Conservation (phyloP, 1,140 invertebrate genomes). For the Drosophila lini region DNA sequence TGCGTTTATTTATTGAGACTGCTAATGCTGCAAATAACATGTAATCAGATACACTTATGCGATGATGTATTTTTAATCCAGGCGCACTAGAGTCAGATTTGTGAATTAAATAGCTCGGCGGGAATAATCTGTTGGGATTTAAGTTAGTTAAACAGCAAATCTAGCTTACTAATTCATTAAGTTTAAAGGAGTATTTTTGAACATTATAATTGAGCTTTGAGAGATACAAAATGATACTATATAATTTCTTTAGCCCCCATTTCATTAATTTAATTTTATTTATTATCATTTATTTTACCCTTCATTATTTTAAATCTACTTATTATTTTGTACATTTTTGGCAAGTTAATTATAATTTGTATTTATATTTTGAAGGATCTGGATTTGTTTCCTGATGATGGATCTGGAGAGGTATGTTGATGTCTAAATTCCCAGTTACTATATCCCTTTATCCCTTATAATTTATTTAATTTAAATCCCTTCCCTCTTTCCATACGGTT, state of each 20-base stretch:
- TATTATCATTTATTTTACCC: neutral
- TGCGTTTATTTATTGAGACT: conserved; percentile 39
- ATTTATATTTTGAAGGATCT: conserved; percentile 48
- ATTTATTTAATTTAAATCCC: conserved; percentile 10
- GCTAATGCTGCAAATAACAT: conserved; percentile 36
- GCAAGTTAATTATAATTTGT: conserved; percentile 2
- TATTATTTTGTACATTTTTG: conserved; percentile 9
- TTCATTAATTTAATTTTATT: neutral
- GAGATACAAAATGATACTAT: neutral
- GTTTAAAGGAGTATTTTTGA: neutral
- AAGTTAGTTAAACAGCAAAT: neutral
- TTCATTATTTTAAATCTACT: neutral
- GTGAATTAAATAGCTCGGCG: conserved; percentile 3
- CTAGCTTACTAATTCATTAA: neutral
- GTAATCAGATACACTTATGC: conserved; percentile 34
- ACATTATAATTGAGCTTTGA: too few relatives aligned
- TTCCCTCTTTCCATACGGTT: conserved; percentile 7
- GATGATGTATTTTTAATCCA: conserved; percentile 37
- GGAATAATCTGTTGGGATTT: conserved; percentile 14
- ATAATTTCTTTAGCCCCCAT: neutral
- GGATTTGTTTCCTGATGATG: conserved; percentile 33
- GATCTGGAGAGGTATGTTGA: conserved; percentile 46
- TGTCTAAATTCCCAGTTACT: conserved; percentile 6
- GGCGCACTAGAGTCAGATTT: conserved; percentile 15
- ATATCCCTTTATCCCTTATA: neutral